Percentiles rank a stretch among this genome's conserved stretches.
Evolutionary conservation across 2,797 vertebrate species (phyloP).

Genomic region (Molossus molossus): DNA sequence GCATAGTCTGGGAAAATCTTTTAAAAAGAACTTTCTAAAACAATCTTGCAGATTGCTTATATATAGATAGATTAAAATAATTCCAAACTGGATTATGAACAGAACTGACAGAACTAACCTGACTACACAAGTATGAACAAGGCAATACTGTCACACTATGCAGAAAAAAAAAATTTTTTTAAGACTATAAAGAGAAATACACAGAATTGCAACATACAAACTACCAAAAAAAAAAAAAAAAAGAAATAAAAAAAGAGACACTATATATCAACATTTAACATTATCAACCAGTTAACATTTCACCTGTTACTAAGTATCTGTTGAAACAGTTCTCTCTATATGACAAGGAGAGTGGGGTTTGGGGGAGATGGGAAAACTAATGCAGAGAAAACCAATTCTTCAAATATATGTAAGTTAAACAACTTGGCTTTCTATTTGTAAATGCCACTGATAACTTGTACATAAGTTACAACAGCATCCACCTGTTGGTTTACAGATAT

Average conservation of each 20-base stretch:
- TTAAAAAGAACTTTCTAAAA: slow-evolving; percentile 51
- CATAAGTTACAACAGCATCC: slow-evolving; percentile 7
- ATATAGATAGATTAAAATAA: slow-evolving; percentile 25
- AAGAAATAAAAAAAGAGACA: neutral
- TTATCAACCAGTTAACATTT: neutral
- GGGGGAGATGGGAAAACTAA: neutral
- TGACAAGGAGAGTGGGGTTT: neutral
- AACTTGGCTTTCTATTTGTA: slow-evolving; percentile 26
- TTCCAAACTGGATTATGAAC: neutral
- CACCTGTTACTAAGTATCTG: slow-evolving; percentile 8
- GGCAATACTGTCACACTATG: neutral
- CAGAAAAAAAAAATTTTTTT: neutral
- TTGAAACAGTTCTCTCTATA: slow-evolving; percentile 28
- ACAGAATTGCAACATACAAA: slow-evolving; percentile 33
- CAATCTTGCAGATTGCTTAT: neutral
- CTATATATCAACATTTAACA: neutral
- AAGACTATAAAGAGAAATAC: neutral
- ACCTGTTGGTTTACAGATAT: neutral
- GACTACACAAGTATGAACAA: neutral
- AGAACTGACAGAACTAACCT: neutral
- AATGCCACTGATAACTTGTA: neutral
- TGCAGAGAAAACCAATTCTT: neutral
- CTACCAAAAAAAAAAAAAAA: neutral
- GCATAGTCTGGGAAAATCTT: neutral
- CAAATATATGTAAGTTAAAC: slow-evolving; percentile 32